phyloP scores from a whole-genome alignment of 2,888 invertebrate genomes.

The Crepidodera aurea region DNA sequence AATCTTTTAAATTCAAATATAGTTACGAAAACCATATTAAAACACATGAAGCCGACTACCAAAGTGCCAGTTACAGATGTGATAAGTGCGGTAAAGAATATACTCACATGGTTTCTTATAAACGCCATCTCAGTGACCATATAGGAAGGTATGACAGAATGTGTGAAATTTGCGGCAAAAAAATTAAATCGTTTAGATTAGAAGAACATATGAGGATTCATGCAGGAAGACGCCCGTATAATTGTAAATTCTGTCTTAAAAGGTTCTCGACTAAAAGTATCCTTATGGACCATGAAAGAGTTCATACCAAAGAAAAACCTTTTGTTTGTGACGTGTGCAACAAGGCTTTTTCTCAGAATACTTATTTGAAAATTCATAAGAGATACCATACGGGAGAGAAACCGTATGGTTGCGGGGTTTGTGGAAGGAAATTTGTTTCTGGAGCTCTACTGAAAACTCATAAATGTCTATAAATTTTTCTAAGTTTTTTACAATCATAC shows the following conservation, averaged over 20 bases:
- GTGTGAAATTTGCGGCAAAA: conserved; percentile 27
- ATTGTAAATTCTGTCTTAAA: conserved; percentile 53
- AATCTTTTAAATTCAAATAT: conserved; percentile 23
- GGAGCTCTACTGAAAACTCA: conserved; percentile 54
- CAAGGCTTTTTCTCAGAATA: conserved; percentile 18
- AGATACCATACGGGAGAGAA: conserved; percentile 27
- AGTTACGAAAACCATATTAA: conserved; percentile 30
- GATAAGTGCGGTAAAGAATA: conserved; percentile 17
- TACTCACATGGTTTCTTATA: not conserved
- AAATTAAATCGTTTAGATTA: conserved; percentile 20
- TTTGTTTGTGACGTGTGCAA: conserved; percentile 31
- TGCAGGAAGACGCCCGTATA: conserved; percentile 22
- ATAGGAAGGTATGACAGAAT: not conserved
- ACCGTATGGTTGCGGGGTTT: conserved; percentile 40
- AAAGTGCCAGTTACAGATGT: conserved; percentile 1
- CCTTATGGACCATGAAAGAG: conserved; percentile 52
- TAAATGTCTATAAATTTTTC: too few species aligned
- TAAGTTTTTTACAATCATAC: too few species aligned
- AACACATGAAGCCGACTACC: conserved; percentile 40
- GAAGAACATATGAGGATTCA: conserved; percentile 38
- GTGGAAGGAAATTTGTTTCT: conserved; percentile 44
- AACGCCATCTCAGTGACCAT: not conserved
- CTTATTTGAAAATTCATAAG: conserved; percentile 15
- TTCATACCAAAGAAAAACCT: conserved; percentile 60
- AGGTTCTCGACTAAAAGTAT: conserved; percentile 46